Evolutionary conservation across 35 echinoderm and acorn worm genomes (phyloP).

Genomic region (Heliocidaris tuberculata): DNA sequence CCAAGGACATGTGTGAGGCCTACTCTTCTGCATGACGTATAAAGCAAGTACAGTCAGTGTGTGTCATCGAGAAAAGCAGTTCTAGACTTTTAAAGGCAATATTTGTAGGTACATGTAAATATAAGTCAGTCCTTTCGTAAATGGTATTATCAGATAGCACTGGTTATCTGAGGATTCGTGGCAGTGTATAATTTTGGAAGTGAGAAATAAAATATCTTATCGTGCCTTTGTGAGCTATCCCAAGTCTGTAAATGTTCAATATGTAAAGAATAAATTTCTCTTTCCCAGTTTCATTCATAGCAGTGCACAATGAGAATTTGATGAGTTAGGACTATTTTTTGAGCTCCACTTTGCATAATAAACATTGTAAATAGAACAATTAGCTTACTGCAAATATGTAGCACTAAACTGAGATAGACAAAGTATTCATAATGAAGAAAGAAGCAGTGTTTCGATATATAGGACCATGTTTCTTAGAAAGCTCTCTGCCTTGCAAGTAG

Average conservation of each 20-base stretch:
- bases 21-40: background rate
- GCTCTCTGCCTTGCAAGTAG: too few species aligned
- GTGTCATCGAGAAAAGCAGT: background rate
- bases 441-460: too few species aligned
- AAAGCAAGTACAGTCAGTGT: background rate
- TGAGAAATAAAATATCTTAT: background rate
- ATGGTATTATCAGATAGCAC: too few species aligned
- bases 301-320: background rate
- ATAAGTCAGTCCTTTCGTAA: background rate
- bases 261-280: too few species aligned
- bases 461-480: too few species aligned
- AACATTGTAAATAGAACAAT: background rate
- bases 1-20: background rate
- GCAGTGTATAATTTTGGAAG: background rate
- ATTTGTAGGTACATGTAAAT: background rate
- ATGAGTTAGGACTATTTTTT: too few species aligned
- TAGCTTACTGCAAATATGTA: background rate
- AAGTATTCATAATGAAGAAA: background rate
- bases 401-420: background rate
- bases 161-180: background rate
- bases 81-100: background rate
- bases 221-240: background rate
- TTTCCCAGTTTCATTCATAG: background rate
- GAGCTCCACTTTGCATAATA: background rate
- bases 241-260: background rate